Base-by-base conservation (phyloP, 2,797 vertebrate genomes). In the Falco rusticolus region DNA sequence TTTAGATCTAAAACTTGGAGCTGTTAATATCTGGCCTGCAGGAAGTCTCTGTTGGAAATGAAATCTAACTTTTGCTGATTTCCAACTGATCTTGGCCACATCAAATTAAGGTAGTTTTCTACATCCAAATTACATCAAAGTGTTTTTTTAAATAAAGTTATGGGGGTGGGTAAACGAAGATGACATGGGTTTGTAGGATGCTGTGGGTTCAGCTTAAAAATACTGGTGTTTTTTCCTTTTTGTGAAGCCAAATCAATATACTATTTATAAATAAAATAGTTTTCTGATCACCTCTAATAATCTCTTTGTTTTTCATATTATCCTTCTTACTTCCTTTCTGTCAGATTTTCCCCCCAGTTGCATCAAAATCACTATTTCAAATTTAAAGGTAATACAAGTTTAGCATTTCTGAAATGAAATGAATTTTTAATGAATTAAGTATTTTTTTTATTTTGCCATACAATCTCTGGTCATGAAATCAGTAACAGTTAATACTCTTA, bases 171-270 rank as follows among this genome's bases (percentile, higher is more conserved):
- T 15, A 64, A 79, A 28, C 22, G 18, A 39, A 77, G 28, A 26
- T 18, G 19, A 33, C 1, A 1, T 20, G 26, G 34, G 5, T 54
- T 85, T 77, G 19, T 43, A 61, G 29, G 50, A 63, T 87, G 21
- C 26, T 76, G 94, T 82, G 34, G 3, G 18, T 77, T 91, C 47
- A 54, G 4, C 7, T 66, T 31, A 26, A 21, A 11, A 51, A 3
- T 11, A 3, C 2, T 26, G 5, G 0, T 0, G 45, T 63, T 37
- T 80, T 34, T 43, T 5, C 22, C 28, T 34, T 3, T 72, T 88
- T 80, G n/a, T 21, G 25, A 87, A 31, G 10, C 9, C 11, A 87
- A n/a, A 57, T 41, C 41, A 37, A 4, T 24, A 5, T 0, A 39
- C 4, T 34, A 33, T 45, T 75, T 48, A 51, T 41, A 54, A 63